Evolutionary conservation across 1,140 invertebrate genomes (phyloP).

Genomic region (Drosophila punjabiensis): DNA sequence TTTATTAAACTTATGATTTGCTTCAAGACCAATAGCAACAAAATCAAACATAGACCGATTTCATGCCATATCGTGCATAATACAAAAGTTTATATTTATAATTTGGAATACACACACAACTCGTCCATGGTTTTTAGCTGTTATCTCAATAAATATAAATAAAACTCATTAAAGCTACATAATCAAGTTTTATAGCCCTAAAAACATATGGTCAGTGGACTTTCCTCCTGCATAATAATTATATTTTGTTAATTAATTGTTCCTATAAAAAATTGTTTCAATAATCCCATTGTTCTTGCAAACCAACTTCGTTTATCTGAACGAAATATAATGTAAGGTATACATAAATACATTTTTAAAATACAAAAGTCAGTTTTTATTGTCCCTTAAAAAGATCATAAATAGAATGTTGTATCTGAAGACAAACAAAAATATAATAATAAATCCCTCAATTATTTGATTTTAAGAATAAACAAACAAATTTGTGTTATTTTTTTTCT

Average conservation of each 20-base stretch:
- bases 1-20: background rate
- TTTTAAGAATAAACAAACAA: background rate
- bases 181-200: background rate
- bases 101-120: background rate
- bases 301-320: background rate
- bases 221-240: conserved; percentile 3
- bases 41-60: background rate
- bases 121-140: background rate
- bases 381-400: background rate
- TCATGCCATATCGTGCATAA: background rate
- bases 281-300: conserved; percentile 2
- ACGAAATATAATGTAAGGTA: conserved; percentile 4
- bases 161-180: background rate
- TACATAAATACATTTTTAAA: conserved; percentile 12
- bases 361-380: background rate
- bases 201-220: background rate
- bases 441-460: background rate
- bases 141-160: background rate
- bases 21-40: background rate
- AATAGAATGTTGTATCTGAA: background rate
- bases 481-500: background rate
- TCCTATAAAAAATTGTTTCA: conserved; percentile 19
- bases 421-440: background rate
- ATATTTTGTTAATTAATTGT: conserved; percentile 20
- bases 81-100: background rate